Evolutionary conservation across 2,797 vertebrate species (phyloP).

Genomic region (Hydrocynus forskahlii): DNA sequence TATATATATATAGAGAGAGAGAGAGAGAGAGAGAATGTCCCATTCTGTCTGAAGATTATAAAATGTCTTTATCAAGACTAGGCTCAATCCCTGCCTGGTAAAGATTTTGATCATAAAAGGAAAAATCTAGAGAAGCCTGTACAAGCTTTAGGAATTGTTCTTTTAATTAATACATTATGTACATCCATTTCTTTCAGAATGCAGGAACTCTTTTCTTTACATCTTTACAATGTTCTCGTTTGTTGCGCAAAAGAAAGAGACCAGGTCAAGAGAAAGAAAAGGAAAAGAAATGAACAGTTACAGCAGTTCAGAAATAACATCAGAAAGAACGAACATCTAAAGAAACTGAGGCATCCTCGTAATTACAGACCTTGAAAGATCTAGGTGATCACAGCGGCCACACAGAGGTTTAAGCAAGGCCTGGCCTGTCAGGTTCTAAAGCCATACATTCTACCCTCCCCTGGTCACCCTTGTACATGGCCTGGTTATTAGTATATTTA

Average conservation of each 20-base stretch:
- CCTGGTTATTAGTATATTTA: constrained; percentile 37
- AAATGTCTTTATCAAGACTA: too few species aligned
- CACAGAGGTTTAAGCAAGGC: constrained; percentile 52
- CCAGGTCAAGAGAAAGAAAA: constrained; percentile 67
- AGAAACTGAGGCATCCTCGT: constrained; percentile 69
- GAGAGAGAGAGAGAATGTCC: too few species aligned
- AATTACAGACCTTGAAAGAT: constrained; percentile 68
- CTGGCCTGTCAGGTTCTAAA: constrained; percentile 47
- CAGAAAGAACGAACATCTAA: constrained; percentile 50
- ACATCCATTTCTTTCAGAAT: constrained; percentile 90
- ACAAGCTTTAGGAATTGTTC: constrained; percentile 80
- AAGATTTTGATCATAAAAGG: not conserved
- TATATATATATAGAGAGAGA: too few species aligned
- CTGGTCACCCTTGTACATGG: constrained; percentile 10
- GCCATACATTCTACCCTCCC: constrained; percentile 31
- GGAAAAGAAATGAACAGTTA: constrained; percentile 61
- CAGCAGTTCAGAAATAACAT: constrained; percentile 41
- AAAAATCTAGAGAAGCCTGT: constrained; percentile 60
- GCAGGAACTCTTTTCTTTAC: constrained; percentile 88
- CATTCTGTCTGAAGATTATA: too few species aligned
- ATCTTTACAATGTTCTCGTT: constrained; percentile 84
- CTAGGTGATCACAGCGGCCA: constrained; percentile 77
- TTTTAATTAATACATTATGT: constrained; percentile 92
- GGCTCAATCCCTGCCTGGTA: too few species aligned
- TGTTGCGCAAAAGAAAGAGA: constrained; percentile 82